Evolutionary conservation across 1,140 invertebrate species (phyloP).

Genomic region (Caenorhabditis remanei): DNA sequence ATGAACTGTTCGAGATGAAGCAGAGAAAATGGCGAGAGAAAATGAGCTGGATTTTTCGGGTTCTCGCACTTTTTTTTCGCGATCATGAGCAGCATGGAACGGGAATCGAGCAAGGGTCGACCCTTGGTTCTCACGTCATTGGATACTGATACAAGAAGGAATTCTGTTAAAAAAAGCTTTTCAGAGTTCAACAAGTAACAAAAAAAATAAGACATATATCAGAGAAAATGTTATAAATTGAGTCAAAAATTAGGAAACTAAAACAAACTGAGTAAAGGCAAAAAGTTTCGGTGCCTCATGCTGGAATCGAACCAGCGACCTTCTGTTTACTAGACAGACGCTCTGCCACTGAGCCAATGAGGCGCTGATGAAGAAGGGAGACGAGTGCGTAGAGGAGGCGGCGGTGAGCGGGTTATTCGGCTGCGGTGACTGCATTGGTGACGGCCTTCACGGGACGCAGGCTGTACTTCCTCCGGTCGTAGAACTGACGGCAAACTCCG

Average conservation of each 20-base stretch:
- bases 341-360: constrained; percentile 72
- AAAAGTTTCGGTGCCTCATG: constrained; percentile 68
- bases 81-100: constrained; percentile 6
- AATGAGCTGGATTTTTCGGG: background rate
- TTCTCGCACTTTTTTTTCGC: background rate
- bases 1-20: background rate
- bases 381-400: background rate
- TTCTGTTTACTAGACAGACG: constrained; percentile 77
- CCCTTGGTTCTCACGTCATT: constrained; percentile 1
- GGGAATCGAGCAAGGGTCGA: constrained; percentile 20
- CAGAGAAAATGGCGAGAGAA: background rate
- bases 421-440: background rate
- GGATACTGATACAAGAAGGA: background rate
- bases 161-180: no score
- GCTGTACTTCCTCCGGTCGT: constrained; percentile 51
- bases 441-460: constrained; percentile 11
- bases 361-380: constrained; percentile 27
- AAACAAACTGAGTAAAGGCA: background rate
- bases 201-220: background rate
- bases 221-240: background rate
- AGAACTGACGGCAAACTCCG: constrained; percentile 49
- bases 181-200: no score
- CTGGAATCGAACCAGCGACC: constrained; percentile 75
- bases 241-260: background rate
- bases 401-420: background rate